These are phyloP conservation scores for Corythornis vintsioides DNA, from an alignment of 2,113 vertebrate species.

Conservation along the genomic window DNA sequence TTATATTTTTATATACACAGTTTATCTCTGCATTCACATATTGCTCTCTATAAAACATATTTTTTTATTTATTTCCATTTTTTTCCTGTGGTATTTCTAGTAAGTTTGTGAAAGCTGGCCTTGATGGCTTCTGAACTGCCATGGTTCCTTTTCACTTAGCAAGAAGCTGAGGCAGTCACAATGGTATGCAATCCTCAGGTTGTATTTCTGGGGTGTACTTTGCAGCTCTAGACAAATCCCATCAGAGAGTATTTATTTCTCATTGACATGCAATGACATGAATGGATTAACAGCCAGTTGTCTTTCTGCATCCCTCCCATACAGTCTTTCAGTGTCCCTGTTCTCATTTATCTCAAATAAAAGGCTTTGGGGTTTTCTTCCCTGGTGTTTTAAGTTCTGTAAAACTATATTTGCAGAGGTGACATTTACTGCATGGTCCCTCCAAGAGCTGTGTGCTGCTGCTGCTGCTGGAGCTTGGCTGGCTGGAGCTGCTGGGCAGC, in stretches of 20 bases:
- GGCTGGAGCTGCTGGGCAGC: not conserved
- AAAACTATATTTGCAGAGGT: not conserved
- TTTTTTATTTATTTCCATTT: not conserved
- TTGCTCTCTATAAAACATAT: not conserved
- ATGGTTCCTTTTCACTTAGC: not conserved
- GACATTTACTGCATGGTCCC: not conserved
- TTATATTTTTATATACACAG: not conserved
- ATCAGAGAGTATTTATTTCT: not conserved
- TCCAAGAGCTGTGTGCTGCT: fast-evolving
- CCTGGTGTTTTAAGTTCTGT: not conserved
- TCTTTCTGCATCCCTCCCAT: not conserved
- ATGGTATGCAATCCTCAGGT: not conserved
- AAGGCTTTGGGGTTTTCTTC: not conserved
- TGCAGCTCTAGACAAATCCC: not conserved
- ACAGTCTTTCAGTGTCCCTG: not conserved
- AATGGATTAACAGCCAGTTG: not conserved
- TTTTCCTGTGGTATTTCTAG: not conserved
- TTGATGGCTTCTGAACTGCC: not conserved
- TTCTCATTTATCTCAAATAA: not conserved
- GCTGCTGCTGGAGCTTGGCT: not conserved
- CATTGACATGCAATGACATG: not conserved
- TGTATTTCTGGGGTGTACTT: not conserved
- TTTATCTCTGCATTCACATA: not conserved
- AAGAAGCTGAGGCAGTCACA: not conserved
- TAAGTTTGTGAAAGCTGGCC: not conserved